A percentile compares a stretch with the other conserved stretches of the same genome.
Evolutionary conservation across 2,888 invertebrate genomes (phyloP).

Genomic region (Tryphoninae sp.): DNA sequence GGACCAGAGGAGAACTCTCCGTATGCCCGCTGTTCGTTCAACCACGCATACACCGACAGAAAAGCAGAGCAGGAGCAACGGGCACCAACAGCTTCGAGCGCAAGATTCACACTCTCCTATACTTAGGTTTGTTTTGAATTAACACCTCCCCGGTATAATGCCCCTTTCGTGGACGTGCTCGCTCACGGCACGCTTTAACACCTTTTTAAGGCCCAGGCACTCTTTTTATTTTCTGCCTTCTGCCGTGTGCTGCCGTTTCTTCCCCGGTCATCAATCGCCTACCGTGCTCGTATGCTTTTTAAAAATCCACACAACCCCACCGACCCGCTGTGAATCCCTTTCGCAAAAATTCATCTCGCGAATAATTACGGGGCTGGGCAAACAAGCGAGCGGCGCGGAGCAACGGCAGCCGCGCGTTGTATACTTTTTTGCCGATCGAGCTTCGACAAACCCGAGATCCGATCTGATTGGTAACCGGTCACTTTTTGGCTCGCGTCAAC

Average conservation of each 20-base stretch:
- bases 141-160: conserved; percentile 72
- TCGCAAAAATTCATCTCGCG: conserved; percentile 54
- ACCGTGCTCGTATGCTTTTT: conserved; percentile 50
- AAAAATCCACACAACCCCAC: conserved; percentile 48
- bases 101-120: conserved; percentile 68
- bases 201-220: conserved; percentile 72
- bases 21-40: conserved; percentile 34
- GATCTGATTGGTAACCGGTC: conserved; percentile 24
- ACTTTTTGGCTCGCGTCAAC: conserved; percentile 24
- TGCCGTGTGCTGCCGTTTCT: conserved; percentile 42
- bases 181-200: conserved; percentile 78
- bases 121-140: conserved; percentile 79
- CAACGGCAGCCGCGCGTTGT: conserved; percentile 17
- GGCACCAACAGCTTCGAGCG: conserved; percentile 61
- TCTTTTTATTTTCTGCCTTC: conserved; percentile 11
- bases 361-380: conserved; percentile 58
- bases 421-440: conserved; percentile 27
- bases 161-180: conserved; percentile 56
- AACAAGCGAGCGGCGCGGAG: conserved; percentile 26
- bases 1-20: conserved; percentile 56
- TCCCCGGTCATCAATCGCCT: conserved; percentile 51
- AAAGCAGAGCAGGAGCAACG: conserved; percentile 45
- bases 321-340: conserved; percentile 28
- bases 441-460: conserved; percentile 24
- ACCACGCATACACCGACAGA: conserved; percentile 33